Evolutionary conservation across 2,888 invertebrate genomes (phyloP), one percentile per base, ranked within the genome.

Genomic region (Eretmocerus hayati): DNA sequence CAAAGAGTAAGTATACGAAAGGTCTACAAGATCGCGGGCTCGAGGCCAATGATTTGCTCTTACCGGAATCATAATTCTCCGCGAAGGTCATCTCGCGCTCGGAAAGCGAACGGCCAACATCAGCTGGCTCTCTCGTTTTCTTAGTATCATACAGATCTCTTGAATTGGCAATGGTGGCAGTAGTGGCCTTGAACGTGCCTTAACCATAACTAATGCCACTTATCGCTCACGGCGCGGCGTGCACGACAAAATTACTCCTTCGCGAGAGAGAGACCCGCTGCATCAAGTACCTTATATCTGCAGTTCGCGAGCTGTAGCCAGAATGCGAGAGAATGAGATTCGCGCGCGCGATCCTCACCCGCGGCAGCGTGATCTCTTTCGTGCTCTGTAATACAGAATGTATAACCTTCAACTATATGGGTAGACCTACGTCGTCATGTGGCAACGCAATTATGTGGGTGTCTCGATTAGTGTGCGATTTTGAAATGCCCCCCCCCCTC

Each of bases 21-120:
- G n/a, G n/a, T n/a, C n/a, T n/a, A n/a, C n/a, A n/a, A 26, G 11
- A 26, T 9, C 33, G 15, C 33, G 33, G 43, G 44, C 49, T 61
- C 64, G 62, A 64, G 62, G 64, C 59, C 64, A 59, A 60, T 60
- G 61, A 61, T 65, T 64, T 60, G 62, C 61, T 59, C 59, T 60
- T 63, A 61, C 65, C 63, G 62, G 64, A 66, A 64, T 63, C 61
- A 62, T 63, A 63, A 58, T 60, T 60, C 57, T 58, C 58, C 58
- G 57, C 57, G 59, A 64, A 64, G 64, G 62, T 59, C 62, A 56
- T 50, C 50, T 19, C 9, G 15, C 8, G 33, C 26, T 22, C 42
- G n/a, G n/a, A n/a, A n/a, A n/a, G n/a, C n/a, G n/a, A n/a, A 9
- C 37, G 43, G 15, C 31, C 30, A 16, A 15, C 35, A 36, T n/a